Conservation (phyloP, 2,888 invertebrate species). For the Cosmopolites sordidus region DNA sequence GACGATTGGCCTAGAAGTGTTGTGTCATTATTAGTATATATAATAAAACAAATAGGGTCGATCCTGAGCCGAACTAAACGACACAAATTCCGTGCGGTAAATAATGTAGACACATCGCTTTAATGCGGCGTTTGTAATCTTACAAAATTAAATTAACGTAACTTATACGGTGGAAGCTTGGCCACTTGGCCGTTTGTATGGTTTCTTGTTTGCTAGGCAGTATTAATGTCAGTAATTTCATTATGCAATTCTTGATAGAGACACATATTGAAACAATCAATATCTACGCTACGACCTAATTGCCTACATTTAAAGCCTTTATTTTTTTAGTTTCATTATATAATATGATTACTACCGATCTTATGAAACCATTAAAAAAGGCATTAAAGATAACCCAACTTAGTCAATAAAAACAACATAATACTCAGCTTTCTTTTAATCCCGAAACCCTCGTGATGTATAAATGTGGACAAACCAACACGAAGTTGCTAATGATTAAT, state of each 20-base stretch:
- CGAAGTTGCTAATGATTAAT: no score
- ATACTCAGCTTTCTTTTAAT: no score
- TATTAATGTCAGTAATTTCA: slow-evolving; percentile 10
- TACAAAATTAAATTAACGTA: slow-evolving; percentile 21
- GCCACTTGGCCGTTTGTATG: slow-evolving; percentile 15
- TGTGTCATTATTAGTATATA: not conserved
- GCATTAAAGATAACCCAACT: no score
- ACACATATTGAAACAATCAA: not conserved
- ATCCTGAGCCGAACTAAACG: not conserved
- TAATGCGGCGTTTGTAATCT: slow-evolving; percentile 12
- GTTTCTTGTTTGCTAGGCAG: slow-evolving; percentile 13
- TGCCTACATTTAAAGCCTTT: no score
- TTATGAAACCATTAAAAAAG: no score
- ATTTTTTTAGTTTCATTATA: no score
- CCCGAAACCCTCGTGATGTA: no score
- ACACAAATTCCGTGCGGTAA: slow-evolving; percentile 8
- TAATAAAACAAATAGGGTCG: not conserved
- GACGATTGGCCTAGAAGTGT: no score
- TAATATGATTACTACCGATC: no score
- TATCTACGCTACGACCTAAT: no score
- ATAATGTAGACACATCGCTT: slow-evolving; percentile 8
- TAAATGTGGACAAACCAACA: no score
- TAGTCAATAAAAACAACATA: no score
- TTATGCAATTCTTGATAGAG: not conserved
- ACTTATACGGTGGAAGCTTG: slow-evolving; percentile 14